A percentile compares a stretch with the other conserved stretches of the same genome.
Conservation (phyloP, 2,888 invertebrate species). For the Drosophila anomelani region DNA sequence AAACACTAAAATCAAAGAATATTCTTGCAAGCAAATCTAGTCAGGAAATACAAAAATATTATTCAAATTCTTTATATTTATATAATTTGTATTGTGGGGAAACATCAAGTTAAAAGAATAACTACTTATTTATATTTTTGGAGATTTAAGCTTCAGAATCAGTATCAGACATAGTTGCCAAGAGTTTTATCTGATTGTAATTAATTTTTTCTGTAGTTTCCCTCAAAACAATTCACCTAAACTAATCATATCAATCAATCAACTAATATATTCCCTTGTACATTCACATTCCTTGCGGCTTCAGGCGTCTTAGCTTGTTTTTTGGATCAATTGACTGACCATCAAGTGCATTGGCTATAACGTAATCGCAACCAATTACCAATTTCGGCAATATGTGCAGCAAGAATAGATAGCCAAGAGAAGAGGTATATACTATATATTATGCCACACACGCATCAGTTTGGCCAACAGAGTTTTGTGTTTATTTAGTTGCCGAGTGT, state of each 20-base stretch:
- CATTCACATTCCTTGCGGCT: constrained; percentile 33
- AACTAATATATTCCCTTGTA: constrained; percentile 1
- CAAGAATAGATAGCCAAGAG: constrained; percentile 19
- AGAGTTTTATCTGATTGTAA: not conserved
- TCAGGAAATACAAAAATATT: no score
- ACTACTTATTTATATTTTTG: not conserved
- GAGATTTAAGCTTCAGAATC: not conserved
- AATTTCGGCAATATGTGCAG: constrained; percentile 35
- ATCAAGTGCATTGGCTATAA: constrained; percentile 63
- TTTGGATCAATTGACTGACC: constrained; percentile 40
- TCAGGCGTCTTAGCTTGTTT: constrained; percentile 10
- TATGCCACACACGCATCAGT: constrained; percentile 57
- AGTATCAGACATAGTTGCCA: not conserved
- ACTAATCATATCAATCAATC: no score
- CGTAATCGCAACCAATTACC: constrained; percentile 57
- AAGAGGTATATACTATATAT: constrained; percentile 26
- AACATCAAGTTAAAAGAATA: not conserved
- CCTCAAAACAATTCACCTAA: not conserved
- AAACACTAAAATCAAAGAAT: no score
- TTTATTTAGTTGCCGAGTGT: constrained; percentile 8
- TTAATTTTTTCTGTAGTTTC: not conserved
- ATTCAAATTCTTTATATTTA: no score
- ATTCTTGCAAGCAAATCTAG: no score
- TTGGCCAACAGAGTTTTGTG: constrained; percentile 7
- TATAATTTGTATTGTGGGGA: not conserved